Evolutionary conservation across 2,797 vertebrate species (phyloP), one percentile per base, ranked within the genome.

Genomic region (Sebastiscus tertius): DNA sequence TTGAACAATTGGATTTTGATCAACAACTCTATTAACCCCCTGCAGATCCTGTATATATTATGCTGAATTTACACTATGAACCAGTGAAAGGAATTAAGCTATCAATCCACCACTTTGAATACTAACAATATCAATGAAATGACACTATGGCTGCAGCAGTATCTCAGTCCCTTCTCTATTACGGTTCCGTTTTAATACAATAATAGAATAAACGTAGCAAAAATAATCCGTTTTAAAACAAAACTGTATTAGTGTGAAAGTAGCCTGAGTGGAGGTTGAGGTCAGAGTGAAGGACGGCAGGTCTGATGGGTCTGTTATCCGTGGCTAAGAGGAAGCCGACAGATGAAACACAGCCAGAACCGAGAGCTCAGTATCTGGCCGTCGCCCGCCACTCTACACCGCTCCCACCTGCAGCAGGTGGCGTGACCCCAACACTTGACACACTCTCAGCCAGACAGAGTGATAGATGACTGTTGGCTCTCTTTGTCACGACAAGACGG

Each of bases 381-480:
- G 11, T 72, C 1, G 20, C 52, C 61, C 12, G 9, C 70, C 69
- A 59, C 60, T 72, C 63, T 31, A 2, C 65, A 2, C 66, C 12
- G 42, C 66, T 16, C 70, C 66, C 75, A 79, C 86, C 86, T 85
- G 82, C 78, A 80, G 77, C 79, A 82, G 77, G 84, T 77, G 85
- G 77, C 4, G 49, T 5, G 72, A 88, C 79, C 87, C 1, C 0
- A 8, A 33, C 66, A 6, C 81, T 81, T 81, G 64, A 89, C 84
- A 80, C 78, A 49, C 82, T 61, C 78, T 77, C 77, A 33, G 83
- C 39, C 73, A 77, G 88, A 83, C 89, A 84, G 65, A 73, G 77
- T 91, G 89, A 92, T 83, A 36, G 75, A 90, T 90, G 86, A 83
- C 58, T 68, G 69, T 68, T 83, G 87, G 86, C 84, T 74, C 82